Conservation (phyloP, 2,113 vertebrate species). For the Phaethon lepturus region DNA sequence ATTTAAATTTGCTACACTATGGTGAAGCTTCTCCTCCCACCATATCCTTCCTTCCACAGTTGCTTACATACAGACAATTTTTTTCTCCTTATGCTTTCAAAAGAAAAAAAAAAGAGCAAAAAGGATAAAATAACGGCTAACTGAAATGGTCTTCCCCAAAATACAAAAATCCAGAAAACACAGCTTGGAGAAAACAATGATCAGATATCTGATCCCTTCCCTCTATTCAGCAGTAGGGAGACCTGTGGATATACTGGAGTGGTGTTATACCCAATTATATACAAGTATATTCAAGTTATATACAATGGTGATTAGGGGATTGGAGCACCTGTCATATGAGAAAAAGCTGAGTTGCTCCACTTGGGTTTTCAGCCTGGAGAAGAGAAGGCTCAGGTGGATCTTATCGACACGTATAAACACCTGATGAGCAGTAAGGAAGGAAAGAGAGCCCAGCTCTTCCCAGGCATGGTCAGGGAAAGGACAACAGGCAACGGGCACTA, state of each 20-base stretch:
- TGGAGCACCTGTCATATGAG: background rate
- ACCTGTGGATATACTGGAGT: accelerated
- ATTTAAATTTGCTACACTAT: background rate
- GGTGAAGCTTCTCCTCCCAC: background rate
- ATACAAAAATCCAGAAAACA: background rate
- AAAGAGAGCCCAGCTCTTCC: background rate
- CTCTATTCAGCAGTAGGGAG: background rate
- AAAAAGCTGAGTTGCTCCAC: background rate
- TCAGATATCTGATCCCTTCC: background rate
- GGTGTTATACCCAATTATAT: too few relatives aligned
- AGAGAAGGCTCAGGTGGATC: background rate
- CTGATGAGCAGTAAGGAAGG: background rate
- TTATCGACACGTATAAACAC: background rate
- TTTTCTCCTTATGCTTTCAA: background rate
- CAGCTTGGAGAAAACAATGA: background rate
- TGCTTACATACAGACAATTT: background rate
- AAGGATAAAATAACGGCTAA: background rate
- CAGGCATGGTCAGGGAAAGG: background rate
- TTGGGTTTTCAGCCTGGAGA: background rate
- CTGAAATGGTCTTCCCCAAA: background rate
- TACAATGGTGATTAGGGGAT: background rate
- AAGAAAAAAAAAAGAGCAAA: background rate
- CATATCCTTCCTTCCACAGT: background rate
- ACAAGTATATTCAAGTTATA: too few relatives aligned
- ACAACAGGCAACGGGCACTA: background rate